Evolutionary conservation across 2,113 vertebrate species (phyloP).

Genomic region (Aptenodytes forsteri): DNA sequence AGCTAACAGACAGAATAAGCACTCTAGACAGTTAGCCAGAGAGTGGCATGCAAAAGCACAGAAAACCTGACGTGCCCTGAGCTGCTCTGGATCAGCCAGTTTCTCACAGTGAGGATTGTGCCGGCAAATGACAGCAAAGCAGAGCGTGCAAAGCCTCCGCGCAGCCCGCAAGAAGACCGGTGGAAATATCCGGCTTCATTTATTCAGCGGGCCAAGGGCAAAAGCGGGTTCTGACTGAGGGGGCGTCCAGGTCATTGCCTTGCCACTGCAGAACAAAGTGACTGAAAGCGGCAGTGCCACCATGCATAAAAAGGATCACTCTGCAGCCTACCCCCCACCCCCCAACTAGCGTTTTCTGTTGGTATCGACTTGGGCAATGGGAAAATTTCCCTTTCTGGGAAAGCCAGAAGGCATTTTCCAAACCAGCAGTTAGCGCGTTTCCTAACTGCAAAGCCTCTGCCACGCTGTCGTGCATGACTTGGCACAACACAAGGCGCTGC

Average conservation of each 20-base stretch:
- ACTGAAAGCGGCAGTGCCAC: background rate
- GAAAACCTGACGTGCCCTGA: background rate
- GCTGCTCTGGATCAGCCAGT: background rate
- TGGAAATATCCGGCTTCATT: background rate
- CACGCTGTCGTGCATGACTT: background rate
- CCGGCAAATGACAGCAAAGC: background rate
- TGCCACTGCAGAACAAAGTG: background rate
- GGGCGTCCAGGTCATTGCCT: background rate
- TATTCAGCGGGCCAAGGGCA: background rate
- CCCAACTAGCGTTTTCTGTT: background rate
- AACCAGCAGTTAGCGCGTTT: background rate
- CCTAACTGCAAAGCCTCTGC: background rate
- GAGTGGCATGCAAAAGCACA: background rate
- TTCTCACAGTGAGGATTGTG: background rate
- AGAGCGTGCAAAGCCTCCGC: rapidly evolving
- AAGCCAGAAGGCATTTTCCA: background rate
- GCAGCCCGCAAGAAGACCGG: rapidly evolving
- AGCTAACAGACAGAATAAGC: background rate
- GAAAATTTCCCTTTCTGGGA: background rate
- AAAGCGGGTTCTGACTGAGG: background rate
- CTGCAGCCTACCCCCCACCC: background rate
- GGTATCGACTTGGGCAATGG: background rate
- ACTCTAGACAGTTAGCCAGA: background rate
- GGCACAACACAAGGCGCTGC: rapidly evolving
- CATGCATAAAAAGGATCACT: background rate